A percentile compares a stretch with the other conserved stretches of the same genome.
phyloP scores from a whole-genome alignment of 2,888 invertebrate genomes.

The Adelphocoris suturalis region DNA sequence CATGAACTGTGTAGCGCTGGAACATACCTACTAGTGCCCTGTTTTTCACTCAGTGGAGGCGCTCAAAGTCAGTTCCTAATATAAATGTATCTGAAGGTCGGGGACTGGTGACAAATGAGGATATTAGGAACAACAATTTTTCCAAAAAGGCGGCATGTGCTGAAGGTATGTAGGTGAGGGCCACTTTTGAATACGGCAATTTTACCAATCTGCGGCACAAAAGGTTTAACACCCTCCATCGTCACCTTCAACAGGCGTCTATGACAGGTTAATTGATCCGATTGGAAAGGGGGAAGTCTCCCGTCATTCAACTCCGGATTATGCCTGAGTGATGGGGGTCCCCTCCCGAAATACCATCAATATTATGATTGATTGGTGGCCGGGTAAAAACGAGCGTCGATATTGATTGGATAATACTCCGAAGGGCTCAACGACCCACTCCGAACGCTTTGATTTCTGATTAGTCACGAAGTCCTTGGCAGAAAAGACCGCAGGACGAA shows the following conservation, averaged over 20 bases:
- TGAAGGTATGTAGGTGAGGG: constrained; percentile 24
- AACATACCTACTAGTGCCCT: no score
- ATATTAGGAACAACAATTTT: background rate
- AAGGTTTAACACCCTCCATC: background rate
- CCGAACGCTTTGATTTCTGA: constrained; percentile 17
- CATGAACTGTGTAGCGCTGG: no score
- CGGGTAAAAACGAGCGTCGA: background rate
- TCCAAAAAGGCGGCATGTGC: background rate
- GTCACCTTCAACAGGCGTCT: constrained; percentile 24
- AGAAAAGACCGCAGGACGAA: background rate
- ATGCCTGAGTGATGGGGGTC: background rate
- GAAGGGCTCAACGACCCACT: constrained; percentile 28
- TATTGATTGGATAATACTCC: constrained; percentile 21
- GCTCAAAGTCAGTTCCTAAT: no score
- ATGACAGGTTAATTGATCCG: constrained; percentile 10
- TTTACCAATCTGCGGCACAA: constrained; percentile 1
- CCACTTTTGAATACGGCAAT: background rate
- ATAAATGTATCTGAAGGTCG: no score
- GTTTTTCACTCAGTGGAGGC: no score
- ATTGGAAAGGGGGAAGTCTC: background rate
- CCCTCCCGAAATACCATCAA: constrained; percentile 7
- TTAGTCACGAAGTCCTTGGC: constrained; percentile 42
- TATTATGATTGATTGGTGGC: constrained; percentile 20
- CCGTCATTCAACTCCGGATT: background rate
- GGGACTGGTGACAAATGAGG: background rate